phyloP scores from a whole-genome alignment of 1,140 invertebrate genomes.

The Bombyx mori region DNA sequence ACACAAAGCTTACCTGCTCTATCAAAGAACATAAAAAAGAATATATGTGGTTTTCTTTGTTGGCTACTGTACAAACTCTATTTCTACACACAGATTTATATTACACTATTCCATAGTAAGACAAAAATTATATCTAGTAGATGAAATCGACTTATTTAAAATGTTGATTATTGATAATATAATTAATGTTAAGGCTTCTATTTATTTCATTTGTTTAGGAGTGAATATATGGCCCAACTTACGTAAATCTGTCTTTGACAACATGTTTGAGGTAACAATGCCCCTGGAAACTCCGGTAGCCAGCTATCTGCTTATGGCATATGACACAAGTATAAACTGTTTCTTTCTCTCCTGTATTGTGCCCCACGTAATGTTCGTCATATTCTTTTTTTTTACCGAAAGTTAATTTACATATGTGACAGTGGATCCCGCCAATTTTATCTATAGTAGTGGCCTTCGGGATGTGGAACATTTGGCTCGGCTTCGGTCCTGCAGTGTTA shows the following conservation, averaged over 20 bases:
- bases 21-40: no score
- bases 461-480: slow-evolving; percentile 4
- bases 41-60: no score
- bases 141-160: no score
- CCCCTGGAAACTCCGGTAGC: slow-evolving; percentile 55
- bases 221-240: slow-evolving; percentile 16
- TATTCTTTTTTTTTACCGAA: slow-evolving; percentile 51
- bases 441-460: slow-evolving; percentile 54
- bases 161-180: no score
- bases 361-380: slow-evolving; percentile 45
- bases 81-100: no score
- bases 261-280: slow-evolving; percentile 57
- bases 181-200: no score
- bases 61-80: no score
- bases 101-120: no score
- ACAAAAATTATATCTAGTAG: no score
- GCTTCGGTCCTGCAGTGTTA: slow-evolving; percentile 8
- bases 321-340: slow-evolving; percentile 53
- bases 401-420: slow-evolving; percentile 43
- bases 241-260: slow-evolving; percentile 52
- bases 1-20: no score
- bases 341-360: slow-evolving; percentile 27
- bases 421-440: slow-evolving; percentile 53
- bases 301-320: slow-evolving; percentile 41
- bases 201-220: no score